These are phyloP conservation scores for Camelus bactrianus DNA, from an alignment of 2,113 vertebrate species.

Conservation along the genomic window DNA sequence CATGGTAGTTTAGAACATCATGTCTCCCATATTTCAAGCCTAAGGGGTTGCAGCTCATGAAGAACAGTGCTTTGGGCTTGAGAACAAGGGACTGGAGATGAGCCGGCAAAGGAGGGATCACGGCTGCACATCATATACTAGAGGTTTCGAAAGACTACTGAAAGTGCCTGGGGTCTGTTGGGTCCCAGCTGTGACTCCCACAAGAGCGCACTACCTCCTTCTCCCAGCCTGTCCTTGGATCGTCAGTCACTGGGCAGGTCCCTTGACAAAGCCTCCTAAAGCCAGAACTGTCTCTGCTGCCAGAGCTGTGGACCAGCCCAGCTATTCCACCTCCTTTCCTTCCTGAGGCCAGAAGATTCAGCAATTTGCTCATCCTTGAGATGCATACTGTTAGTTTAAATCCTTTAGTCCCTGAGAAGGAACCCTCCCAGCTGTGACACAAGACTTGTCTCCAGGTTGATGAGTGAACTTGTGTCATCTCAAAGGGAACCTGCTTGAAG, in stretches of 20 bases:
- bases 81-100: neutral
- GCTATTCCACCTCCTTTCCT: neutral
- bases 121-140: accelerated
- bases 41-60: neutral
- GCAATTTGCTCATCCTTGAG: neutral
- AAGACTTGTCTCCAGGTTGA: neutral
- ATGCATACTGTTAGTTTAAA: neutral
- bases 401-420: neutral
- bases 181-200: neutral
- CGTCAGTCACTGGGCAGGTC: accelerated
- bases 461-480: neutral
- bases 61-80: neutral
- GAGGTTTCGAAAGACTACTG: neutral
- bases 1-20: neutral
- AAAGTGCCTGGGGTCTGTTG: accelerated
- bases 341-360: neutral
- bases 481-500: neutral
- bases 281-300: neutral
- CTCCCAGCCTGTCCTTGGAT: neutral
- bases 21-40: neutral
- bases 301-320: neutral
- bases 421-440: neutral
- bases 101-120: accelerated
- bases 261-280: neutral
- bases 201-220: neutral